Percentiles rank a stretch among this genome's conserved stretches.
phyloP scores from a whole-genome alignment of 2,888 invertebrate species.

The Pedicia rivosa region DNA sequence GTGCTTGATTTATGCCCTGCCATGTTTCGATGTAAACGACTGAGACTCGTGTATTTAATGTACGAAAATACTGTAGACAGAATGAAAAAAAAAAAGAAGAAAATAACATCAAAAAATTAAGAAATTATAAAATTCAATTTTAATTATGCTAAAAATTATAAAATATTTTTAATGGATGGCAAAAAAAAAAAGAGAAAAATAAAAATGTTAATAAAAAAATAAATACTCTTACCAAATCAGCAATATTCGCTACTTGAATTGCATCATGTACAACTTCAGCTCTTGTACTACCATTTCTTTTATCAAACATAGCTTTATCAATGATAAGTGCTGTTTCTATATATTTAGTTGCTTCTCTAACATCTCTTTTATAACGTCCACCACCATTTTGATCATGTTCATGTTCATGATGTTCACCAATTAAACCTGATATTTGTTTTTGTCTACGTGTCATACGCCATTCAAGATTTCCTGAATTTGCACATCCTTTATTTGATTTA shows the following conservation, averaged over 20 bases:
- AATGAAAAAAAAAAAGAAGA: slow-evolving; percentile 1
- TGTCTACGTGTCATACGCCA: slow-evolving; percentile 50
- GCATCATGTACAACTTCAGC: slow-evolving; percentile 86
- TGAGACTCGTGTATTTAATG: slow-evolving; percentile 84
- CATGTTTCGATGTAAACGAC: slow-evolving; percentile 95
- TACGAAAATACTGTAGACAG: slow-evolving; percentile 68
- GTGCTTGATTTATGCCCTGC: slow-evolving; percentile 69
- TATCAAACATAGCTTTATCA: slow-evolving; percentile 93
- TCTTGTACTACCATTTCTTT: slow-evolving; percentile 75
- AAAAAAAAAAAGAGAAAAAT: slow-evolving; percentile 6
- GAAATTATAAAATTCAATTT: not conserved
- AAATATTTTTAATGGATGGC: too few relatives aligned
- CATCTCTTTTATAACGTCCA: slow-evolving; percentile 50
- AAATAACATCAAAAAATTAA: not conserved
- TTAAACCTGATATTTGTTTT: slow-evolving; percentile 35
- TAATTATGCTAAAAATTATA: slow-evolving; percentile 2
- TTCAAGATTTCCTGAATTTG: slow-evolving; percentile 61
- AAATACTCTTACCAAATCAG: slow-evolving; percentile 68
- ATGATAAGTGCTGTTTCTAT: slow-evolving; percentile 91
- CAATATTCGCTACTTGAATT: slow-evolving; percentile 93
- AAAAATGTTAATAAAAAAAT: not conserved
- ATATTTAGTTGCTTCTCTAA: slow-evolving; percentile 81
- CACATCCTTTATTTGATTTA: slow-evolving; percentile 83
- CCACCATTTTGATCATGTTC: slow-evolving; percentile 29
- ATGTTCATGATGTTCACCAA: slow-evolving; percentile 13